These are phyloP conservation scores for Thamnophis sirtalis DNA, from an alignment of 2,113 vertebrate species.

Conservation along the genomic window DNA sequence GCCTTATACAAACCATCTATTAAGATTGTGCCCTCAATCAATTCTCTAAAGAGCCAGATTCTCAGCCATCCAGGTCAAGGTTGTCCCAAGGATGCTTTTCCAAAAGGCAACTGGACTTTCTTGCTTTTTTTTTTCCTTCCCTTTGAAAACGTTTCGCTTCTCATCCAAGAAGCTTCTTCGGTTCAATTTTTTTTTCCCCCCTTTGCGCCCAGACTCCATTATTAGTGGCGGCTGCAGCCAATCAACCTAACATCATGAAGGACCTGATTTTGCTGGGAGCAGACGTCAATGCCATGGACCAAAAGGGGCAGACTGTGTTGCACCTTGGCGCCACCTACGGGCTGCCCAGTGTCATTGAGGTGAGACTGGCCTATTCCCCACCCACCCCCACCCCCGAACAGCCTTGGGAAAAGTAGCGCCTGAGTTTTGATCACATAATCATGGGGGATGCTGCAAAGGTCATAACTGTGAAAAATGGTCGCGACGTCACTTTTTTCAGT, in stretches of 20 bases:
- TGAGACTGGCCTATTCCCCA: conserved; percentile 45
- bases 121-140: too few relatives aligned
- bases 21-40: background rate
- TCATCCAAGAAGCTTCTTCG: background rate
- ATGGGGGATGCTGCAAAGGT: too few relatives aligned
- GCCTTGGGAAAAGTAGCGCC: background rate
- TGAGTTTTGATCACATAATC: too few relatives aligned
- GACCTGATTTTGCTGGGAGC: conserved; percentile 81
- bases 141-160: background rate
- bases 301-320: conserved; percentile 82
- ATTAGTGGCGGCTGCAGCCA: conserved; percentile 84
- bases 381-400: background rate
- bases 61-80: background rate
- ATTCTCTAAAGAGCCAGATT: background rate
- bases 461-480: too few relatives aligned
- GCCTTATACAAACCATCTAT: background rate
- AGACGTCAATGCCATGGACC: conserved; percentile 77
- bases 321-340: conserved; percentile 84
- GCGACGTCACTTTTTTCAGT: too few relatives aligned
- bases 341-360: conserved; percentile 76
- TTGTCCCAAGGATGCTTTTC: too few relatives aligned
- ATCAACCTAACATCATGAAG: conserved; percentile 81
- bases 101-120: too few relatives aligned
- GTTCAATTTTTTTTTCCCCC: background rate
- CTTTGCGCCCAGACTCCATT: conserved; percentile 76